Percentiles rank a stretch among this genome's conserved stretches.
These are phyloP conservation scores for Philaethria dido DNA, from an alignment of 2,888 invertebrate species.

Conservation along the genomic window DNA sequence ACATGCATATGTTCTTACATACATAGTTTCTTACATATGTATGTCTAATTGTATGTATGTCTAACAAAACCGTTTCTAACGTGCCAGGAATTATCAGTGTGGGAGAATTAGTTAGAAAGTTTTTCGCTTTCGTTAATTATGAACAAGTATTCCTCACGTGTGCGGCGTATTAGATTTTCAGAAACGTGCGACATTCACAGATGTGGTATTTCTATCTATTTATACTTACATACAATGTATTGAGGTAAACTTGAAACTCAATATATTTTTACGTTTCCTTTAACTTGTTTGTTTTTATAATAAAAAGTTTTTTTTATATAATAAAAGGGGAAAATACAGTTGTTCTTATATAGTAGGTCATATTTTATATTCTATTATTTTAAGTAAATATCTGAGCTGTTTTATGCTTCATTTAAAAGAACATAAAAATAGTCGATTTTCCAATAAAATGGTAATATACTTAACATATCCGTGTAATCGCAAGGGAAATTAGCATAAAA, in stretches of 20 bases:
- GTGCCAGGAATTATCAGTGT: slow-evolving; percentile 14
- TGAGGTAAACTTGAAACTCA: background rate
- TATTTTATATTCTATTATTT: too few species aligned
- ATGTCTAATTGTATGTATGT: background rate
- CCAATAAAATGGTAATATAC: too few species aligned
- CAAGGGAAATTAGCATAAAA: slow-evolving; percentile 9
- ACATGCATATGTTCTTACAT: background rate
- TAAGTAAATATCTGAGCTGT: too few species aligned
- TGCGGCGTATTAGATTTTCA: slow-evolving; percentile 19
- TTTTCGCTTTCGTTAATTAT: slow-evolving; percentile 24
- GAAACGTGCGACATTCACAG: slow-evolving; percentile 8
- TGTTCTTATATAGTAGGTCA: too few species aligned
- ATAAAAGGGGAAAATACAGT: background rate
- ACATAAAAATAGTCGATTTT: too few species aligned
- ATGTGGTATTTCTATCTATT: background rate
- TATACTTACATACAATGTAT: background rate
- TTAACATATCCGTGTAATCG: background rate
- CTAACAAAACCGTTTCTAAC: slow-evolving; percentile 3
- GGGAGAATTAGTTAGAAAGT: slow-evolving; percentile 18
- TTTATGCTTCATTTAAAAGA: too few species aligned
- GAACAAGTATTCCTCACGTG: slow-evolving; percentile 24
- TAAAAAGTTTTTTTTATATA: too few species aligned
- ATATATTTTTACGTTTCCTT: background rate
- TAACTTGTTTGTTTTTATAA: too few species aligned
- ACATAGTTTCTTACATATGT: background rate